Evolutionary conservation across 1,140 invertebrate genomes (phyloP), one percentile per base, ranked within the genome.

Genomic region (Brachionus calyciflorus): DNA sequence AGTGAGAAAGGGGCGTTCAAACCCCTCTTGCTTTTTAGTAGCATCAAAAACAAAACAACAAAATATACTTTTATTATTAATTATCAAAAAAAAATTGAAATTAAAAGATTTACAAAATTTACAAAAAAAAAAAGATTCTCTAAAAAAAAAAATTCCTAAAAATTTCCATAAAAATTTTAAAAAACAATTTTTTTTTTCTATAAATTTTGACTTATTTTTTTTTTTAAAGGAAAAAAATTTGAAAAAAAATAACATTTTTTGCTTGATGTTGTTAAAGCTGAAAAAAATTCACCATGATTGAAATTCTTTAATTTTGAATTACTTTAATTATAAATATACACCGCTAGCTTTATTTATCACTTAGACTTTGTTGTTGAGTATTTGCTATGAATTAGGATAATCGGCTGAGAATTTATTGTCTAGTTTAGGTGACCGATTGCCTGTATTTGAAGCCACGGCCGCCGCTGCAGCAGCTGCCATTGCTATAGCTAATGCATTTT

Each of bases 391-490:
- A 40, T 63, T 63, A 9, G 30, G n/a, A n/a, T 41, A 37, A 21
- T 63, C 57, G 4, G n/a, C 14, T 14, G 26, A 26, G 1, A 40
- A 37, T 17, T 63, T 63, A 2, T n/a, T 2, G 0, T 41, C 40
- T 37, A 21, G 1, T 21, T 65, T 65, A 0, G 60, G 60, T n/a
- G 60, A 65, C n/a, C 21, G 60, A 28, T 41, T 44, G 19, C 41
- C 60, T 24, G 3, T 21, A 14, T 44, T 65, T 37, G 60, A 21
- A 3, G 60, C 26, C 0, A 28, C 60, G 19, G 30, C 60, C 4
- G 60, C 60, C 5, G 60, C 60, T 1, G 60, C 60, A 17, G 60
- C 60, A 10, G 69, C 69, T 12, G 69, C 69, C 69, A 73, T 73
- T 9, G 69, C 69, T 1, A 41, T 14, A 12, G 69, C 69, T 1